These are phyloP conservation scores for Aegotheles bennettii DNA, from an alignment of 2,113 vertebrate species.

Conservation along the genomic window DNA sequence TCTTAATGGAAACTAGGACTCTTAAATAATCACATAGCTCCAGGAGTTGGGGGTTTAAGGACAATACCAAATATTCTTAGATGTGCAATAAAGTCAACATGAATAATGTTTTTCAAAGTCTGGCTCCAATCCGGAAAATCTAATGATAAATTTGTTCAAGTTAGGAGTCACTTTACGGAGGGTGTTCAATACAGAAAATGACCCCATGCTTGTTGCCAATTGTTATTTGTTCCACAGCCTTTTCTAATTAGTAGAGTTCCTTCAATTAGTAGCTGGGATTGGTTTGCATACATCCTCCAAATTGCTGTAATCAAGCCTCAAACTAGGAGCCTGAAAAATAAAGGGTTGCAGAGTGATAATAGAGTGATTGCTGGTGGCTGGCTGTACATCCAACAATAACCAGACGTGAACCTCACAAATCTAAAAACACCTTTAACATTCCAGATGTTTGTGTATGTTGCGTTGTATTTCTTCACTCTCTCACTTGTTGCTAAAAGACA, in stretches of 20 bases:
- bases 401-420: not conserved
- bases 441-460: not conserved
- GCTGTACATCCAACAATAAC: not conserved
- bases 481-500: not conserved
- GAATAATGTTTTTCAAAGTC: not conserved
- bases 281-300: constrained; percentile 36
- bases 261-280: constrained; percentile 40
- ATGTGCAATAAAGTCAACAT: not conserved
- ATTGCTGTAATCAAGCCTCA: constrained; percentile 50
- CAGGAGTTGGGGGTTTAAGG: not conserved
- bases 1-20: not conserved
- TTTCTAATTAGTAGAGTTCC: constrained; percentile 45
- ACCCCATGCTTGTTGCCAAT: not conserved
- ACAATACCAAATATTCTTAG: not conserved
- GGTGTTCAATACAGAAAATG: not conserved
- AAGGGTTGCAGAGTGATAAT: not conserved
- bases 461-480: not conserved
- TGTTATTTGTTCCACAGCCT: constrained; percentile 30
- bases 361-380: not conserved
- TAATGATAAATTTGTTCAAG: not conserved
- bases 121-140: not conserved
- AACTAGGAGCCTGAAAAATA: constrained; percentile 13
- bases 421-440: not conserved
- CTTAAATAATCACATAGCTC: not conserved
- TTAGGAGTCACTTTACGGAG: not conserved